These are phyloP conservation scores for Darevskia nairensis DNA, from an alignment of 2,797 vertebrate species.

Conservation along the genomic window DNA sequence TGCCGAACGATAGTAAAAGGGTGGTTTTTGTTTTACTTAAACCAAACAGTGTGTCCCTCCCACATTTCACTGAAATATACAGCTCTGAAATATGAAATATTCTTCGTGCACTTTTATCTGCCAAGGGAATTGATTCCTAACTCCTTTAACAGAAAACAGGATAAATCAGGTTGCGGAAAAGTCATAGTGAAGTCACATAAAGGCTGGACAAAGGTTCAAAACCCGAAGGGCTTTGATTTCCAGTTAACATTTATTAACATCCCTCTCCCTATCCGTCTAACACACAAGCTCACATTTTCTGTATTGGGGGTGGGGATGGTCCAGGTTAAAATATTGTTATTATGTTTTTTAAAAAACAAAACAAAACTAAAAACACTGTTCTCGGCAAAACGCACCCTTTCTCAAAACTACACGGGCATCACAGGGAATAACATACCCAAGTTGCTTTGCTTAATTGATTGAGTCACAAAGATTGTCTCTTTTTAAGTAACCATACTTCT, in stretches of 20 bases:
- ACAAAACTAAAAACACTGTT: background rate
- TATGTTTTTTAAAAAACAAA: too few species aligned
- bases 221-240: slow-evolving; percentile 78
- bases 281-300: slow-evolving; percentile 68
- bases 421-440: slow-evolving; percentile 73
- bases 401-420: slow-evolving; percentile 39
- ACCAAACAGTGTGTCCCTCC: background rate
- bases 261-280: slow-evolving; percentile 45
- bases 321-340: slow-evolving; percentile 76
- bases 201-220: slow-evolving; percentile 76
- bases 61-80: background rate
- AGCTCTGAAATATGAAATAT: background rate
- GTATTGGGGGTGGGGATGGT: slow-evolving; percentile 81
- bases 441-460: slow-evolving; percentile 78
- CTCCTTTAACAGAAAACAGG: slow-evolving; percentile 68
- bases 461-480: slow-evolving; percentile 76
- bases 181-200: slow-evolving; percentile 76
- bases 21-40: slow-evolving; percentile 26
- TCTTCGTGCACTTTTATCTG: slow-evolving; percentile 39
- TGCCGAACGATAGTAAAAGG: slow-evolving; percentile 40
- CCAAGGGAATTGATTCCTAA: slow-evolving; percentile 66
- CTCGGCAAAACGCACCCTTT: background rate
- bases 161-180: slow-evolving; percentile 75
- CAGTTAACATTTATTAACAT: slow-evolving; percentile 67
- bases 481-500: slow-evolving; percentile 78